Conservation (phyloP, 2,888 invertebrate species). For the Biston stratarius region DNA sequence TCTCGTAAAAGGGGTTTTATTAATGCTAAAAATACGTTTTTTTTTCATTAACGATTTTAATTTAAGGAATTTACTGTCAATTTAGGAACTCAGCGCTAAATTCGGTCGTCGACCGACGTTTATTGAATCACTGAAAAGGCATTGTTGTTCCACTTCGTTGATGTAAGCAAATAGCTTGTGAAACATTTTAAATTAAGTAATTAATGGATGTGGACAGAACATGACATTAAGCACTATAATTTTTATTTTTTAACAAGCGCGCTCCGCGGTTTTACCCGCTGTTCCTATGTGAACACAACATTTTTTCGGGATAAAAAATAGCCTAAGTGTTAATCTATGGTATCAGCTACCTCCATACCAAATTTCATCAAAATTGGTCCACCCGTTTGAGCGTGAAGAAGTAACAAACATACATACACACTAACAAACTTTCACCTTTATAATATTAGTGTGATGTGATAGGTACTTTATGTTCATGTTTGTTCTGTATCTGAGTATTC, state of each 20-base stretch:
- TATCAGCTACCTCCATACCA: no score
- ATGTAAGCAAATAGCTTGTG: slow-evolving; percentile 10
- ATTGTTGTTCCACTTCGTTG: slow-evolving; percentile 10
- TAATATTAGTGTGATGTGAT: no score
- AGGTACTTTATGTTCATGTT: neutral
- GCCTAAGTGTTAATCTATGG: no score
- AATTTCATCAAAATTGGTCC: no score
- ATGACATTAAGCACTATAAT: neutral
- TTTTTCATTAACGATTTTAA: slow-evolving; percentile 26
- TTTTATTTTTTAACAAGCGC: no score
- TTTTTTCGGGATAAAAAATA: no score
- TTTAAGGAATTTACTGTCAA: slow-evolving; percentile 27
- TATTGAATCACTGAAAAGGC: slow-evolving; percentile 21
- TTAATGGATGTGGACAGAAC: neutral
- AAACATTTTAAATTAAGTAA: neutral
- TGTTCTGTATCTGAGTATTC: no score
- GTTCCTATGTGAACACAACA: no score
- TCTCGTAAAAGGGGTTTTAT: slow-evolving; percentile 22
- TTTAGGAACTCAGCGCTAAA: slow-evolving; percentile 12
- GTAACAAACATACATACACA: no score
- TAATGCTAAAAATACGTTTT: slow-evolving; percentile 11
- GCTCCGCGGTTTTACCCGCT: no score
- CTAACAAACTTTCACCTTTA: no score
- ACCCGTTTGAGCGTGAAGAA: no score
- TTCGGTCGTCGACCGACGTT: slow-evolving; percentile 15